Evolutionary conservation across 2,113 vertebrate species (phyloP), one percentile per base, ranked within the genome.

Genomic region (Phasianus colchicus): DNA sequence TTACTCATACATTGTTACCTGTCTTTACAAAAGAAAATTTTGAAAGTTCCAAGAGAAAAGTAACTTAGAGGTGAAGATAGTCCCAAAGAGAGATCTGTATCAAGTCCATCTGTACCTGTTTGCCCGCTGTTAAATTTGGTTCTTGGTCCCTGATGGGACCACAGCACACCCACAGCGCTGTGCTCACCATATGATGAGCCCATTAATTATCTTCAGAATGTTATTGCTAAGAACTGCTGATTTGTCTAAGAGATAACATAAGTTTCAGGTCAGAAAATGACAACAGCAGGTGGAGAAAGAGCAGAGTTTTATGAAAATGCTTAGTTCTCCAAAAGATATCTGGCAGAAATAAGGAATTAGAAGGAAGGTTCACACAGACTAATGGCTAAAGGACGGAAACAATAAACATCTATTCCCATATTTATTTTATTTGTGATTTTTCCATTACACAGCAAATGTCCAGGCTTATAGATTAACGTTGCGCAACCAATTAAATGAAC

Each of bases 1-100:
- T 42, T 36, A 54, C 42, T 38, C 0, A 0, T 32, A 34, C 0
- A 0, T 10, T 79, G 45, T 85, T 1, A 69, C 9, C n/a, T 24
- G 6, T 45, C 27, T 16, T 61, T 42, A 18, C 12, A 66, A 54
- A 24, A 10, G 9, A 38, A 69, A 65, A 54, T 40, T 74, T 65
- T 17, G 48, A 18, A 73, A 66, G 4, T 50, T 73, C 19, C 50
- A 83, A 70, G 45, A 22, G 64, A 78, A 78, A 7, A 54, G 7
- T 24, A 47, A 47, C 29, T 65, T 76, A n/a, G 50, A 18, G 73
- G 12, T 11, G 60, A 82, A 88, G 38, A 30, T 0, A 0, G 25
- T 13, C 20, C 13, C 17, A 36, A 65, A 89, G 30, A 3, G 4
- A 55, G 42, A 29, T 24, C 43, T 22, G 14, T 21, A 43, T 13